phyloP scores from a whole-genome alignment of 2,797 vertebrate species.

The Enoplosus armatus region DNA sequence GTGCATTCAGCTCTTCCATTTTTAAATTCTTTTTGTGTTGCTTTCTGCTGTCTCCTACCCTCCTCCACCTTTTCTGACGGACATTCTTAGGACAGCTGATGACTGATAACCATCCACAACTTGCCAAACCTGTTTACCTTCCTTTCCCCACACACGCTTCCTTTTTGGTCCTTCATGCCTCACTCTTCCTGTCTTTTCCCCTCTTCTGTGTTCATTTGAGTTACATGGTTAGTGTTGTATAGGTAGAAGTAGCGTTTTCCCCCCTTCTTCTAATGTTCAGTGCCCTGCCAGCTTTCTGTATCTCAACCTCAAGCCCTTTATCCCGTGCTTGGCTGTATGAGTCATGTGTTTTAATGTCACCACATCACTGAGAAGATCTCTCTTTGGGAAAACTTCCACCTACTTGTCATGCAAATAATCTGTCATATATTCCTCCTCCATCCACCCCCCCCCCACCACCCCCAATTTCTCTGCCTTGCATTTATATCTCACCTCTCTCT shows the following conservation, averaged over 20 bases:
- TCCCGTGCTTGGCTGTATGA: conserved; percentile 4
- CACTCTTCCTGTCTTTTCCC: not conserved
- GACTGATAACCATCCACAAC: not conserved
- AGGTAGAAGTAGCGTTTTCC: not conserved
- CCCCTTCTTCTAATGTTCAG: not conserved
- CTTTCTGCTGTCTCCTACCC: not conserved
- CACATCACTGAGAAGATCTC: not conserved
- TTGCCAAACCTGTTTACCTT: not conserved
- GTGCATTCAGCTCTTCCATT: not conserved
- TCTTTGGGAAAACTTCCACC: conserved; percentile 4
- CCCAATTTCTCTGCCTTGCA: not conserved
- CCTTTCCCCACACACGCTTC: too few species aligned
- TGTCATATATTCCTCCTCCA: not conserved
- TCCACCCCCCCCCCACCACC: not conserved
- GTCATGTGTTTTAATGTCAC: conserved; percentile 13
- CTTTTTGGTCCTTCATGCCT: too few species aligned
- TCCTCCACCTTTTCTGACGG: not conserved
- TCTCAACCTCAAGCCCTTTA: not conserved
- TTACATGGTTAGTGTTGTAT: not conserved
- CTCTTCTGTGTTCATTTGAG: too few species aligned
- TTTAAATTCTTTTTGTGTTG: not conserved
- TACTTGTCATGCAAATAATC: conserved; percentile 20
- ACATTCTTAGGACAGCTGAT: not conserved
- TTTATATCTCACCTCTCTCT: not conserved
- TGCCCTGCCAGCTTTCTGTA: not conserved